Conservation (phyloP, 1,140 invertebrate species). For the Zophobas morio region DNA sequence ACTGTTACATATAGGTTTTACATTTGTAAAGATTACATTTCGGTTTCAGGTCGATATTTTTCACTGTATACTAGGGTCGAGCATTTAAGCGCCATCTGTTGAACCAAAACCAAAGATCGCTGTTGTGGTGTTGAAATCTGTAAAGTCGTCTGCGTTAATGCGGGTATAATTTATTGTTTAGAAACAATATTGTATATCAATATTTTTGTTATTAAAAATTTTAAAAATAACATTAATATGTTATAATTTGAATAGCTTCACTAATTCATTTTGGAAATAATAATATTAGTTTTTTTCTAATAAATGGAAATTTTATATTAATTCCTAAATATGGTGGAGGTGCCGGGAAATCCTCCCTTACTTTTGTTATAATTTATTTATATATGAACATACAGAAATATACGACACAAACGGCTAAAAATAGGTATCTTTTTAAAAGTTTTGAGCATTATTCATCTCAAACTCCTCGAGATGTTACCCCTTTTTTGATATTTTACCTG, state of each 20-base stretch:
- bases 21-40: conserved; percentile 21
- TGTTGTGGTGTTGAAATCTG: background rate
- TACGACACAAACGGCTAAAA: too few relatives aligned
- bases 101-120: background rate
- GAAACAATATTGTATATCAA: too few relatives aligned
- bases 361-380: too few relatives aligned
- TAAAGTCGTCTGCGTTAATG: background rate
- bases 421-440: too few relatives aligned
- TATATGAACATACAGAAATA: too few relatives aligned
- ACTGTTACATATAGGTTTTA: background rate
- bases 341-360: background rate
- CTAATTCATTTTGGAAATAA: background rate
- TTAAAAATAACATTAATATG: too few relatives aligned
- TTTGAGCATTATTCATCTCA: too few relatives aligned
- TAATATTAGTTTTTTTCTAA: background rate
- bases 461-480: too few relatives aligned
- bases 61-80: background rate
- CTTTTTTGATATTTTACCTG: too few relatives aligned
- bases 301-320: background rate
- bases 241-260: too few relatives aligned
- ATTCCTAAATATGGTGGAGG: conserved; percentile 11
- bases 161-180: too few relatives aligned
- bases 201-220: too few relatives aligned
- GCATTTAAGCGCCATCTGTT: conserved; percentile 7
- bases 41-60: conserved; percentile 3